These are phyloP conservation scores for Rhagoletis zephyria DNA, from an alignment of 1,140 invertebrate species.

Conservation along the genomic window DNA sequence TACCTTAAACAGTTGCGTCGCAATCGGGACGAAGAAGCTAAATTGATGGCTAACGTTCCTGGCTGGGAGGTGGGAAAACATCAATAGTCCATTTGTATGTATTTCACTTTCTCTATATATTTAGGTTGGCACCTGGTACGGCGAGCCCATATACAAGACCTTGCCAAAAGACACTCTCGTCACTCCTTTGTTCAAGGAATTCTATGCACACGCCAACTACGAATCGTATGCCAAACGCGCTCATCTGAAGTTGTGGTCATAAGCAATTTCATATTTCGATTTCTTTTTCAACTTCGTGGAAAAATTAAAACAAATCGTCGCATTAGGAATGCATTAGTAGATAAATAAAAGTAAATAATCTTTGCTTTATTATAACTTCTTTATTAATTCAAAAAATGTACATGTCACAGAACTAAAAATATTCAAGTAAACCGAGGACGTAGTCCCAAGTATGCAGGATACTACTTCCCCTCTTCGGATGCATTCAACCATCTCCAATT, in stretches of 20 bases:
- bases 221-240: conserved; percentile 75
- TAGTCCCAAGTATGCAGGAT: not conserved
- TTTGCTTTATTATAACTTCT: conserved; percentile 9
- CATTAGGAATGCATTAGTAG: not conserved
- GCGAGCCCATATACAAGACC: conserved; percentile 84
- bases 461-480: not conserved
- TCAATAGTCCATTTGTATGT: not conserved
- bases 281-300: not conserved
- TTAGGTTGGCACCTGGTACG: conserved; percentile 87
- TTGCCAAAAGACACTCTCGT: conserved; percentile 76
- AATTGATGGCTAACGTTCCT: conserved; percentile 89
- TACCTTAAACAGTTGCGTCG: conserved; percentile 85
- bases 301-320: not conserved
- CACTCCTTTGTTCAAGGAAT: conserved; percentile 80
- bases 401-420: conserved; percentile 29
- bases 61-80: conserved; percentile 81
- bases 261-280: conserved; percentile 62
- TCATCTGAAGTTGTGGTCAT: conserved; percentile 75
- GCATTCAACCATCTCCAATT: not conserved
- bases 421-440: not conserved
- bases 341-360: conserved; percentile 34
- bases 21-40: conserved; percentile 87
- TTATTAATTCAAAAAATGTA: conserved; percentile 29
- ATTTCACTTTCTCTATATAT: conserved; percentile 52
- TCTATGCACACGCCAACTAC: conserved; percentile 79